phyloP scores from a whole-genome alignment of 2,888 invertebrate species.

The Fragum sueziense region DNA sequence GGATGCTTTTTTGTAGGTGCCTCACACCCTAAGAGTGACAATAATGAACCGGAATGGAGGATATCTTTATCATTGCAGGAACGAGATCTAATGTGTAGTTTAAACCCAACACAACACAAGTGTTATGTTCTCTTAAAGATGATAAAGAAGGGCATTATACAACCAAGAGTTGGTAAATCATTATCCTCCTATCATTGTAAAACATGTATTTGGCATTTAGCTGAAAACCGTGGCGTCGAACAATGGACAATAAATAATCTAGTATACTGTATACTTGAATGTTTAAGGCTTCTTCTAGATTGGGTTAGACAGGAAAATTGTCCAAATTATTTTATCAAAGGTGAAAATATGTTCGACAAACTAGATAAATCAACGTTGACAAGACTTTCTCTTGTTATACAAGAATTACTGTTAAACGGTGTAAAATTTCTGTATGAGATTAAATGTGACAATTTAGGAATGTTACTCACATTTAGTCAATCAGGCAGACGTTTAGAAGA shows the following conservation, averaged over 20 bases:
- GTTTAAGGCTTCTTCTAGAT: too few species aligned
- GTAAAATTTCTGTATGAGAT: neutral
- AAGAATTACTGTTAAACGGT: neutral
- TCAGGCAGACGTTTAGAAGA: too few species aligned
- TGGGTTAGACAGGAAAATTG: too few species aligned
- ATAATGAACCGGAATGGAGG: slow-evolving; percentile 24
- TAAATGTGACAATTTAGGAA: neutral
- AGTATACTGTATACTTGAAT: neutral
- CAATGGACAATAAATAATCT: slow-evolving; percentile 10
- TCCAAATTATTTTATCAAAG: too few species aligned
- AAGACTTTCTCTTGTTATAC: neutral
- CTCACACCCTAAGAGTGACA: neutral
- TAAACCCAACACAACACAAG: too few species aligned
- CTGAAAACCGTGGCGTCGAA: neutral
- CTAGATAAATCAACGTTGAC: neutral
- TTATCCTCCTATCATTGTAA: too few species aligned
- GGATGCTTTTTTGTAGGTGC: too few species aligned
- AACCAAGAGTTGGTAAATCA: too few species aligned
- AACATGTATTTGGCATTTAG: neutral
- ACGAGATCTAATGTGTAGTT: too few species aligned
- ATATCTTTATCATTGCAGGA: too few species aligned
- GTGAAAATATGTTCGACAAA: slow-evolving; percentile 17
- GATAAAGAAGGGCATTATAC: slow-evolving; percentile 15
- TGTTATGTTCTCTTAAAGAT: slow-evolving; percentile 35
- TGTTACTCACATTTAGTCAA: too few species aligned